Evolutionary conservation across 2,113 vertebrate genomes (phyloP).

Genomic region (Fulmarus glacialis): DNA sequence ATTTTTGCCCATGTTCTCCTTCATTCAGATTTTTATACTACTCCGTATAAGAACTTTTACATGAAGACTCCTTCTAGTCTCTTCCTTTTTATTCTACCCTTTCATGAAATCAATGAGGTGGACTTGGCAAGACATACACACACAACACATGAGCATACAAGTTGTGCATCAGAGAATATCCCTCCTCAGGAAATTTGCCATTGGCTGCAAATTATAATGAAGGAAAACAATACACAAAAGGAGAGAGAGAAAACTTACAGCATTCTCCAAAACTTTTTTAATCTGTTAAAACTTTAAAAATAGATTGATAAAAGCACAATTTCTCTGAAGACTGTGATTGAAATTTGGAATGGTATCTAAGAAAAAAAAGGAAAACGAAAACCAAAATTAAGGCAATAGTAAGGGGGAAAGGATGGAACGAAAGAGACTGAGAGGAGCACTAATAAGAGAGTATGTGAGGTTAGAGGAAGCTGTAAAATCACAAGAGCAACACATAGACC

Average conservation of each 20-base stretch:
- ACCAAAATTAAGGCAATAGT: neutral
- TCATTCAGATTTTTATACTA: neutral
- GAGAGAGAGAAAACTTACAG: neutral
- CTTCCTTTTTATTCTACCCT: neutral
- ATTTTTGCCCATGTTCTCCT: neutral
- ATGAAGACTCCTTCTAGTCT: neutral
- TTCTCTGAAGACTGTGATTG: neutral
- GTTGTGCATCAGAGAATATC: neutral
- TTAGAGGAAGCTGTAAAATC: neutral
- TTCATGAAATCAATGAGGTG: neutral
- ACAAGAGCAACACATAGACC: neutral
- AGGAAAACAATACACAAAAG: neutral
- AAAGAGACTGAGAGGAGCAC: neutral
- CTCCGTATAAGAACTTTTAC: neutral
- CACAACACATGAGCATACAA: accelerated
- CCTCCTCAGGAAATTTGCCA: neutral
- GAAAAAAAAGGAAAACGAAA: neutral
- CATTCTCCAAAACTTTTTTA: neutral
- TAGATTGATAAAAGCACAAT: neutral
- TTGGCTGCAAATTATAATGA: neutral
- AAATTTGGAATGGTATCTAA: neutral
- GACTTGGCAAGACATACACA: neutral
- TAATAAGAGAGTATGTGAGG: neutral
- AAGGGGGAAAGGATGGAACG: neutral
- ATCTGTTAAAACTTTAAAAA: neutral